Evolutionary conservation across 2,113 vertebrate species (phyloP).

Genomic region (Hiodon tergisus): DNA sequence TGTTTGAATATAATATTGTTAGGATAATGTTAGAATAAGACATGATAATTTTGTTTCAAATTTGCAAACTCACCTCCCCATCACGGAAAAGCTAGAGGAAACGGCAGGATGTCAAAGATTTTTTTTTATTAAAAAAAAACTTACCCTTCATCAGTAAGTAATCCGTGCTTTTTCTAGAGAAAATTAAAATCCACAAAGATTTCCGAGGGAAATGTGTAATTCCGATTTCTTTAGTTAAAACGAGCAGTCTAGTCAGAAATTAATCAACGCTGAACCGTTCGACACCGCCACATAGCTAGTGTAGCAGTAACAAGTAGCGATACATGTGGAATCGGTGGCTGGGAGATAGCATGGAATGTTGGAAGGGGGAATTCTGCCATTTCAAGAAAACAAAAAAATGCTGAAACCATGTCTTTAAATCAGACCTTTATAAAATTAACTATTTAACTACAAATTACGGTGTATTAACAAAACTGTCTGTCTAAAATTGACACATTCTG

Average conservation of each 20-base stretch:
- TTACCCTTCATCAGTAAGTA: slow-evolving; percentile 41
- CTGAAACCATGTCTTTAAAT: not conserved
- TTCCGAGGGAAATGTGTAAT: not conserved
- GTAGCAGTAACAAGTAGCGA: slow-evolving; percentile 36
- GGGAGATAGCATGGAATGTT: slow-evolving; percentile 26
- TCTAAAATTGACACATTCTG: not conserved
- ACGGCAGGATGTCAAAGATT: not conserved
- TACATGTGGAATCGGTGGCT: slow-evolving; percentile 51
- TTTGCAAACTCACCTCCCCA: not conserved
- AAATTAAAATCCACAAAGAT: slow-evolving; percentile 8
- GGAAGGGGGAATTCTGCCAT: not conserved
- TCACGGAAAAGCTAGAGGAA: not conserved
- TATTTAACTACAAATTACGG: not conserved
- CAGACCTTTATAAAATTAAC: not conserved
- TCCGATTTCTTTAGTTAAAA: not conserved
- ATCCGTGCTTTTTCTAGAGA: slow-evolving; percentile 19
- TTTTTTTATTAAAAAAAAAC: slow-evolving; percentile 22
- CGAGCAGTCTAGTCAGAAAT: not conserved
- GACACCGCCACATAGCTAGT: slow-evolving; percentile 38
- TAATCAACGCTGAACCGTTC: slow-evolving; percentile 9
- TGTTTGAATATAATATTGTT: too few relatives aligned
- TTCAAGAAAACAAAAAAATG: not conserved
- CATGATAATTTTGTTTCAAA: too few relatives aligned
- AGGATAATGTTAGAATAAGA: too few relatives aligned
- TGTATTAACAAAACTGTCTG: not conserved